Base-by-base conservation (phyloP, 2,797 vertebrate species). In the Dallia pectoralis region DNA sequence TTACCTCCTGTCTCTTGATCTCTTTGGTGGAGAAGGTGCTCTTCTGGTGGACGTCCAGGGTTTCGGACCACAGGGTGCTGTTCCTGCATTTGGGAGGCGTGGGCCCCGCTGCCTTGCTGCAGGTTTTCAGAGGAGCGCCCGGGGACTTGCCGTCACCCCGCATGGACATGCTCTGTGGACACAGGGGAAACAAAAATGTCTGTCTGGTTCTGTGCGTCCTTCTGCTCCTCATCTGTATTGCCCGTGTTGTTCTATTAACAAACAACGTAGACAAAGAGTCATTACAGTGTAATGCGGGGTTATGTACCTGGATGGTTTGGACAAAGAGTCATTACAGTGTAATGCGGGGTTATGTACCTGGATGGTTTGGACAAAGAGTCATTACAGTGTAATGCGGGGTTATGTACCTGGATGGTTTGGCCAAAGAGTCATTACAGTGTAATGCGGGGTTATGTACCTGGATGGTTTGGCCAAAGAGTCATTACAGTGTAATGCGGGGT, bases 1-100 rank as follows among this genome's bases (percentile, higher is more conserved):
- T 48, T 75, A 98, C 98, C 97, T 99, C 98, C 87, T 99, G 97
- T 82, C 97, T 95, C 71, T 97, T 98, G 83, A 99, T 99, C 90
- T 99, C 98, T 85, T 96, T 97, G 82, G 92, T 87, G 77, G 96
- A 97, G 85, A 99, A 93, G 0, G 94, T 89, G 78, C 95, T 96
- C 74, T 97, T 99, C 85, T 93, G 96, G 81, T 91, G 95, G 84
- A 95, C 84, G 29, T 97, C 96, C 82, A 98, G 74, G 3, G 88
- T 98, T 87, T 99, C 98, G 0, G 97, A 98, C 98, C 98, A 99
- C 22, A 99, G 93, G 0, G 92, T 95, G 5, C 97, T 98, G 89
- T 94, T 97, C 48, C 97, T 93, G 74, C 97, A 94, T 78, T 98
- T 98, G 0, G 95, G 92, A 65, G 97, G 97, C 0, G 95, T 96